Evolutionary conservation across 2,113 vertebrate species (phyloP).

Genomic region (Seriola aureovittata): DNA sequence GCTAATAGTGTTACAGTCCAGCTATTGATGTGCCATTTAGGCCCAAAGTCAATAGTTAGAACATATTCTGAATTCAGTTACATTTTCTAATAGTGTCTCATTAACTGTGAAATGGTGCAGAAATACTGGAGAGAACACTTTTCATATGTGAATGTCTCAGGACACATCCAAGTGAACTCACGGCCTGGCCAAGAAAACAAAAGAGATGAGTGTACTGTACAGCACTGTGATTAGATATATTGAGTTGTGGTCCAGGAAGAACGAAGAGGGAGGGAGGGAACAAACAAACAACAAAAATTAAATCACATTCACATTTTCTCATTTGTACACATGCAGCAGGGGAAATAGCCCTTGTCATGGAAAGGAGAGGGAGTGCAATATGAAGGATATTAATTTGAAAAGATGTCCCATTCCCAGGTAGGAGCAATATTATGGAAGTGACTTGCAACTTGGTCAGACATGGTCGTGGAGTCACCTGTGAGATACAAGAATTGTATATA

Average conservation of each 20-base stretch:
- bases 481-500: neutral
- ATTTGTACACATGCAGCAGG: constrained; percentile 51
- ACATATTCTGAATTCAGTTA: constrained; percentile 3
- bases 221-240: constrained; percentile 17
- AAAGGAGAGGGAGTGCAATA: constrained; percentile 42
- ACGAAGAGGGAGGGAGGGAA: neutral
- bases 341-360: constrained; percentile 68
- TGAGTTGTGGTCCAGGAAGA: constrained; percentile 26
- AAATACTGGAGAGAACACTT: constrained; percentile 39
- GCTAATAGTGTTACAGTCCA: constrained; percentile 5
- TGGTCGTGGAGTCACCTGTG: constrained; percentile 10
- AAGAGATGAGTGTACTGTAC: neutral
- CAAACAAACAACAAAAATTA: constrained; percentile 9
- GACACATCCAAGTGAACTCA: constrained; percentile 47
- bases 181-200: neutral
- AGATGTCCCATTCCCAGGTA: neutral
- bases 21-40: constrained; percentile 13
- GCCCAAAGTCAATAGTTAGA: neutral
- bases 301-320: constrained; percentile 53
- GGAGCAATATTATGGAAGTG: neutral
- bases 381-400: constrained; percentile 18
- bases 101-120: neutral
- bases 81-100: constrained; percentile 1
- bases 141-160: constrained; percentile 43
- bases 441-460: neutral